Evolutionary conservation across 2,113 vertebrate species (phyloP), one percentile per base, ranked within the genome.

Genomic region (Otocyon megalotis): DNA sequence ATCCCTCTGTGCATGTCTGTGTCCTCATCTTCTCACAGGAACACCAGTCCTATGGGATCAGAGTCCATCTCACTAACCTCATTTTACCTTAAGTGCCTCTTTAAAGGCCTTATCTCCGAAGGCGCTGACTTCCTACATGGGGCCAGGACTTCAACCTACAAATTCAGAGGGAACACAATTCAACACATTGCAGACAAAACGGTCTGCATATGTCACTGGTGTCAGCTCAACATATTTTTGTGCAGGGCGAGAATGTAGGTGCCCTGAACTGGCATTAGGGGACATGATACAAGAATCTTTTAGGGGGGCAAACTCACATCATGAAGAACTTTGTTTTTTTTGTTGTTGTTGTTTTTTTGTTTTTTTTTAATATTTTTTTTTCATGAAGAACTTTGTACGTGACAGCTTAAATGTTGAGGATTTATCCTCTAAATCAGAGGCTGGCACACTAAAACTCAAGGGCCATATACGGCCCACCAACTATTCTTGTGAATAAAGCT

Each of bases 241-340:
- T 14, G 11, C 6, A 14, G 30, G n/a, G 10, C 35, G 1, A 7
- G 37, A 28, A 74, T 0, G 16, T 56, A 50, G 14, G 22, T 16
- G 15, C 4, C 11, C 1, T 15, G 2, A 17, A 14, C 14, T 0
- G 20, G 7, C 1, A 3, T 26, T 7, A 48, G 80, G 17, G 14
- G 19, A 22, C 24, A 37, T 0, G 13, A 13, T 13, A 32, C 3
- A 76, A 16, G 43, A 8, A 62, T 28, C 4, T 2, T n/a, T 53
- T 11, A 9, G 13, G 30, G 13, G 11, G 10, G 22, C 20, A 71
- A 35, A 2, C 50, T 19, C 50, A 22, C 35, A 54, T 50, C 71
- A 2, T 2, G 56, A 62, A 10, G 35, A 26, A 14, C 24, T 50
- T 30, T 35, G 5, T 28, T n/a, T n/a, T n/a, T n/a, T n/a, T n/a